These are phyloP conservation scores for Agraylea sexmaculata DNA, from an alignment of 1,140 invertebrate species.

Conservation along the genomic window DNA sequence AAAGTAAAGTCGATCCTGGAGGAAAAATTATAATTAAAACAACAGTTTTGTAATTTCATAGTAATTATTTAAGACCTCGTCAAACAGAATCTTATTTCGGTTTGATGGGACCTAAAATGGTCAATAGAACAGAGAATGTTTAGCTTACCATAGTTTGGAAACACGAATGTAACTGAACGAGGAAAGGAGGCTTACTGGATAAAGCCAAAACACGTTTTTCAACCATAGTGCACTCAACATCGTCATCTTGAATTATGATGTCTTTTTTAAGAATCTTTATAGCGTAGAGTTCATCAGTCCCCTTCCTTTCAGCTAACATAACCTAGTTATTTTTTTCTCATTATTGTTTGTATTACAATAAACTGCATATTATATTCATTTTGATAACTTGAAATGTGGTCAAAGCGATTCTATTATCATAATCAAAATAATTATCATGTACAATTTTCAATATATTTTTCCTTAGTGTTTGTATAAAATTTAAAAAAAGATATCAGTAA, in stretches of 20 bases:
- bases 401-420: neutral
- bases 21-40: constrained; percentile 26
- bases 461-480: too few relatives aligned
- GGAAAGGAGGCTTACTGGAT: constrained; percentile 89
- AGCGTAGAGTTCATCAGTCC: constrained; percentile 94
- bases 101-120: neutral
- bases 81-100: neutral
- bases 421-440: too few relatives aligned
- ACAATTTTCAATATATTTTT: too few relatives aligned
- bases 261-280: constrained; percentile 99
- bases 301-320: constrained; percentile 90
- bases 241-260: constrained; percentile 99
- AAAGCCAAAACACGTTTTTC: constrained; percentile 95
- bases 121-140: neutral
- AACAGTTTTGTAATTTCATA: neutral
- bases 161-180: constrained; percentile 97
- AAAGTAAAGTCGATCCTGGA: constrained; percentile 97
- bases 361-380: too few relatives aligned
- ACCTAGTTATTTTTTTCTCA: constrained; percentile 49
- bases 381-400: too few relatives aligned
- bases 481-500: constrained; percentile 4
- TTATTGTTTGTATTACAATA: too few relatives aligned
- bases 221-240: constrained; percentile 99
- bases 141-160: constrained; percentile 92
- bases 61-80: too few relatives aligned